Conservation (phyloP, 1,140 invertebrate genomes). For the Elymnias hypermnestra region DNA sequence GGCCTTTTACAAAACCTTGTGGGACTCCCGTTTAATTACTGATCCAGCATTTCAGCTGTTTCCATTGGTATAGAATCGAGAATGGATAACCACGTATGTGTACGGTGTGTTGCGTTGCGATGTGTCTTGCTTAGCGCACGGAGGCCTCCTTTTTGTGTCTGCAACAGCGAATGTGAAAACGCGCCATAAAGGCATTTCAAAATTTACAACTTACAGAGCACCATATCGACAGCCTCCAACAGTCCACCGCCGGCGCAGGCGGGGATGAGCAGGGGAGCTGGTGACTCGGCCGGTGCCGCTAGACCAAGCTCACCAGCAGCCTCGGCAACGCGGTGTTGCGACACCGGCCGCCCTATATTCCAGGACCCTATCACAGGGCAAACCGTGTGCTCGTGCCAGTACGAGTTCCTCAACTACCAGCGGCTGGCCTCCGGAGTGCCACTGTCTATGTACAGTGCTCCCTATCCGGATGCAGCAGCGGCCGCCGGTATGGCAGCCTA, state of each 20-base stretch:
- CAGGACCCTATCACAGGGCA: conserved; percentile 95
- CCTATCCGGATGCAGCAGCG: conserved; percentile 83
- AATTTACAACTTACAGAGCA: conserved; percentile 75
- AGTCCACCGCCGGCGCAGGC: conserved; percentile 77
- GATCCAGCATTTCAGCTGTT: no score
- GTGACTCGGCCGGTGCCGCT: conserved; percentile 74
- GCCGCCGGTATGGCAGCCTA: conserved; percentile 88
- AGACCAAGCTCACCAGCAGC: conserved; percentile 74
- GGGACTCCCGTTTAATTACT: no score
- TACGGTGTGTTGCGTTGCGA: conserved; percentile 43
- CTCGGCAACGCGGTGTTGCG: conserved; percentile 85
- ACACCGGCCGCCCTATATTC: conserved; percentile 92
- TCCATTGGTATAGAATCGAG: no score
- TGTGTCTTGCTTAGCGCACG: conserved; percentile 41
- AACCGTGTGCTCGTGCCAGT: conserved; percentile 95
- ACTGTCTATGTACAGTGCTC: conserved; percentile 86
- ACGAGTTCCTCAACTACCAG: conserved; percentile 88
- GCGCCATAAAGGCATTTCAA: conserved; percentile 73
- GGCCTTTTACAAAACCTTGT: no score
- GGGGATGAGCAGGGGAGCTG: conserved; percentile 71
- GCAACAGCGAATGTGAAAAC: conserved; percentile 65
- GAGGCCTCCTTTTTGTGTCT: conserved; percentile 52
- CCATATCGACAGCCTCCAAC: conserved; percentile 78
- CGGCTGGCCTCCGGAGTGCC: conserved; percentile 82
- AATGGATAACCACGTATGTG: conserved; percentile 43